Base-by-base conservation (phyloP, 92 coral and sea anemone genomes). In the Metridium senile region DNA sequence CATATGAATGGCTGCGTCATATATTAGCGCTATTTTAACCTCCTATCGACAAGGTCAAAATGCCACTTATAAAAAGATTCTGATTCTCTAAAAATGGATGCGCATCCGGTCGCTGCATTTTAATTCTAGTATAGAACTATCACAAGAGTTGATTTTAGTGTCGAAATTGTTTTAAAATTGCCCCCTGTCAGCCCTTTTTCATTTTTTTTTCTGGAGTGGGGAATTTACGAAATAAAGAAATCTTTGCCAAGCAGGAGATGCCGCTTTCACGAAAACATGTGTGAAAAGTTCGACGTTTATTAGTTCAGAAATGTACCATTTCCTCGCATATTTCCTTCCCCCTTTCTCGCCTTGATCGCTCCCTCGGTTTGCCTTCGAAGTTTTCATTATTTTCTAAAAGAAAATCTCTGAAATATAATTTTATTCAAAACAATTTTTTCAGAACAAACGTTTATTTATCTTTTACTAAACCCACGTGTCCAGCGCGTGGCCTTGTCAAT, bases 401-500 rank as follows among this genome's bases (percentile, higher is more conserved):
- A 39, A 39, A 39, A 6, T 4, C 49, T 4, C 13, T 6, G 49
- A 39, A 39, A 39, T 39, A 13, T 4, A 4, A 39, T 6, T 13
- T 39, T 6, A 4, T 39, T 39, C 49, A 6, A 39, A 13, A 39
- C 8, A 6, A 13, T 39, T 39, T 39, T 39, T 39, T 13, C 49
- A 39, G 49, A 39, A 39, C 49, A 39, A 39, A 39, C 49, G 8
- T 39, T 39, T 39, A 39, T 39, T 39, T 39, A 39, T 39, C 49
- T 39, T 39, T 39, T 39, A 13, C 13, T 20, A 73, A 73, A 43
- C 78, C 53, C 78, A 73, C 78, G 78, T 73, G 78, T 43, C 78
- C 57, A 73, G 57, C 68, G 78, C 78, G 78, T 73, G 78, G 78
- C 68, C 68, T 58, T 63, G 39, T 58, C 11, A 22, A 16, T 73